Evolutionary conservation across 2,797 vertebrate species (phyloP), one percentile per base, ranked within the genome.

Genomic region (Chiroxiphia lanceolata): DNA sequence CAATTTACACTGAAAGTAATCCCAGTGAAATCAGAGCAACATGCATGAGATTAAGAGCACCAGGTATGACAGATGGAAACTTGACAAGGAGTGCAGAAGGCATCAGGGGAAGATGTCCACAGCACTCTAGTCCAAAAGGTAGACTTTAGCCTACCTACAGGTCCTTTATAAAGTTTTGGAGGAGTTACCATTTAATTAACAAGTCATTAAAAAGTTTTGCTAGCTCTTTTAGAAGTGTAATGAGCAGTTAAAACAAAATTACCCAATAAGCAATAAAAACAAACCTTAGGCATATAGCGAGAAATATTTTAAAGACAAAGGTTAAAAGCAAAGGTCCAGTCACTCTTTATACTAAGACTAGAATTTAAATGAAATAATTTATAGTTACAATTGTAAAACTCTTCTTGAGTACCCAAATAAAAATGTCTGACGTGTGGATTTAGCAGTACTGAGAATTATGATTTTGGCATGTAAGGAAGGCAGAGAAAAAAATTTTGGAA

Each of bases 401-500:
- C 18, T 72, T 88, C 83, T 72, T 69, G 50, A 78, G 9, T n/a
- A 63, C 29, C 72, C 63, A 90, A 83, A 91, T 69, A 44, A 90
- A 90, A 69, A 38, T 19, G 9, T 31, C 74, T 80, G 45, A 50
- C 4, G 3, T 11, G 8, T 40, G 16, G 51, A 90, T 77, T 69
- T 76, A 93, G 59, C 36, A 83, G 29, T 33, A 54, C n/a, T 64
- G 33, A 84, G 54, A 92, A 82, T 87, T 94, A 90, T 16, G 27
- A 10, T 86, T 96, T 89, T 59, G 45, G 47, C 59, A 76, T 33
- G 51, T 76, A 78, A 93, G 40, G n/a, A 94, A 92, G 54, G 7
- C 33, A 96, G 75, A 95, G 70, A 77, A 93, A 44, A 87, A 26
- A 91, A 82, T 86, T 94, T 95, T 89, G 87, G 85, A 90, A 61